These are phyloP conservation scores for Pocillopora meandrina DNA, from an alignment of 92 coral and sea anemone species.

Conservation along the genomic window DNA sequence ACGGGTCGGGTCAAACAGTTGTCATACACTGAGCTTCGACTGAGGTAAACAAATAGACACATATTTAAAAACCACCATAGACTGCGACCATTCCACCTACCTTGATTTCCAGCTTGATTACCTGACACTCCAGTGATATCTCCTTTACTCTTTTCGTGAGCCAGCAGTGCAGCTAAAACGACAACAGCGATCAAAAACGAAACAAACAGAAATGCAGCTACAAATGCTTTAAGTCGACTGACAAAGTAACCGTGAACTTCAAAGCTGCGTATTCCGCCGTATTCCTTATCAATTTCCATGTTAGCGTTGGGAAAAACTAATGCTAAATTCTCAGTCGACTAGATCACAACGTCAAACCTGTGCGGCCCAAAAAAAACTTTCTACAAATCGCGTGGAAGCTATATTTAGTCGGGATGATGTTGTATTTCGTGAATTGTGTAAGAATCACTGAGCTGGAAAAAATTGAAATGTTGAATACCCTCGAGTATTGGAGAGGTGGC, in stretches of 20 bases:
- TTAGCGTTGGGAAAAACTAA: background rate
- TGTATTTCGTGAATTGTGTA: too few relatives aligned
- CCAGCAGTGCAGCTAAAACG: background rate
- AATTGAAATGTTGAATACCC: too few relatives aligned
- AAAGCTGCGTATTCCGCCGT: background rate
- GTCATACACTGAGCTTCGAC: too few relatives aligned
- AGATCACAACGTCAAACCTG: too few relatives aligned
- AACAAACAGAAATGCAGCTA: background rate
- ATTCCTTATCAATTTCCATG: background rate
- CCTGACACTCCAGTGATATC: background rate
- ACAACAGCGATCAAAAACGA: background rate
- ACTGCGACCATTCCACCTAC: background rate
- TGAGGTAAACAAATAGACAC: too few relatives aligned
- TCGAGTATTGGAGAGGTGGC: too few relatives aligned
- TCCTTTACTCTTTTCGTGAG: background rate
- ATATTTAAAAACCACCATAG: background rate
- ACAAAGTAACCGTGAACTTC: background rate
- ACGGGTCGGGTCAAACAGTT: too few relatives aligned
- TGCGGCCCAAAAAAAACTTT: too few relatives aligned
- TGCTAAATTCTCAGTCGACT: too few relatives aligned
- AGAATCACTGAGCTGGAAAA: too few relatives aligned
- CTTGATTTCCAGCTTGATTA: background rate
- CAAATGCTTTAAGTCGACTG: slow-evolving; percentile 2
- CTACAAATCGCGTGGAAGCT: too few relatives aligned
- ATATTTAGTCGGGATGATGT: too few relatives aligned